Evolutionary conservation across 2,888 invertebrate genomes (phyloP).

Genomic region (Lamellibrachia satsuma): DNA sequence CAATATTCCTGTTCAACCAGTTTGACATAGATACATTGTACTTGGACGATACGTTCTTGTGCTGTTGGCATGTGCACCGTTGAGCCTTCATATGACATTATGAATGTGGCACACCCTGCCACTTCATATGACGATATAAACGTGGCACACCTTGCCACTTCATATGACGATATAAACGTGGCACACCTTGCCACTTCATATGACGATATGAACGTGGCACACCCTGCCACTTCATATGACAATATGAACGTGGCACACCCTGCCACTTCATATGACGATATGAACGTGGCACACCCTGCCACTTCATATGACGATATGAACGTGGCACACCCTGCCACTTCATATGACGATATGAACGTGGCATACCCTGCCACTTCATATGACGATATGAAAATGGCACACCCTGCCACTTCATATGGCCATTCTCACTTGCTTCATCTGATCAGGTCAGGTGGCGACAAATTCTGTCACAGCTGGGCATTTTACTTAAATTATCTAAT

Average conservation of each 20-base stretch:
- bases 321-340: background rate
- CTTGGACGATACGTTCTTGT: background rate
- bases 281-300: no score
- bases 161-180: no score
- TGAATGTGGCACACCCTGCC: background rate
- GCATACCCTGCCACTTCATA: no score
- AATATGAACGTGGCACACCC: no score
- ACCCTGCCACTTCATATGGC: background rate
- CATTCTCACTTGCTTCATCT: background rate
- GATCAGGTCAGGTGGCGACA: background rate
- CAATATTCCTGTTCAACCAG: background rate
- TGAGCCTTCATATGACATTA: background rate
- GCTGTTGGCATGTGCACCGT: background rate
- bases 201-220: no score
- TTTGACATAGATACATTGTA: background rate
- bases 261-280: no score
- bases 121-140: background rate
- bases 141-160: no score
- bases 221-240: no score
- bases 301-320: no score
- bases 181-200: no score
- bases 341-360: background rate
- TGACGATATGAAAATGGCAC: no score
- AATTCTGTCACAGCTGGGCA: background rate
- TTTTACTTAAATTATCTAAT: background rate